Evolutionary conservation across 2,888 invertebrate species (phyloP).

Genomic region (Andrena bucephala): DNA sequence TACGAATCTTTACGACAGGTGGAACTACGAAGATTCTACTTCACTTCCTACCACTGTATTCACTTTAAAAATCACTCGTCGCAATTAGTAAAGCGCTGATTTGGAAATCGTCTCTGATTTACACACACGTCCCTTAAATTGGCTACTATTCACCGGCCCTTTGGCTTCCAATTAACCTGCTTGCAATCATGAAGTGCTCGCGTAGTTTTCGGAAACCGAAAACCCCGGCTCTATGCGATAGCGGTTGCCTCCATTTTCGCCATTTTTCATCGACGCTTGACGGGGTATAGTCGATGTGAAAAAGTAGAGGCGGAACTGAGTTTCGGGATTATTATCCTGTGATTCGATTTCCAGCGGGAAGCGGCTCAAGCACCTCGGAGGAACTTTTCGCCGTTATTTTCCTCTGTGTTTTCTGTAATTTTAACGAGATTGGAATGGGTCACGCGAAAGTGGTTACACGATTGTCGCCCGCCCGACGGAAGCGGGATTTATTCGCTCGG

Average conservation of each 20-base stretch:
- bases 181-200: neutral
- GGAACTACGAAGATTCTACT: neutral
- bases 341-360: conserved; percentile 50
- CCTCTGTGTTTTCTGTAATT: conserved; percentile 9
- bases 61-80: neutral
- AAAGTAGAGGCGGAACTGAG: conserved; percentile 32
- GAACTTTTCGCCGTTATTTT: conserved; percentile 13
- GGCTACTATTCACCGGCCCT: no score
- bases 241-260: neutral
- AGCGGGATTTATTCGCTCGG: neutral
- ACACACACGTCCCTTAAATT: no score
- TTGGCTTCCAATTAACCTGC: no score
- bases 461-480: neutral
- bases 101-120: no score
- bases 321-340: conserved; percentile 55
- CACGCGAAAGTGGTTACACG: conserved; percentile 10
- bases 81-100: no score
- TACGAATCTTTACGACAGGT: neutral
- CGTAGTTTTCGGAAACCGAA: neutral
- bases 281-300: neutral
- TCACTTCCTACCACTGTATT: neutral
- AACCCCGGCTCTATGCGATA: neutral
- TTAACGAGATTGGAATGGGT: conserved; percentile 12
- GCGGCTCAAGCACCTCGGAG: conserved; percentile 24
- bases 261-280: neutral